Conservation (phyloP, 1,140 invertebrate genomes). For the Sycophaga agraensis region DNA sequence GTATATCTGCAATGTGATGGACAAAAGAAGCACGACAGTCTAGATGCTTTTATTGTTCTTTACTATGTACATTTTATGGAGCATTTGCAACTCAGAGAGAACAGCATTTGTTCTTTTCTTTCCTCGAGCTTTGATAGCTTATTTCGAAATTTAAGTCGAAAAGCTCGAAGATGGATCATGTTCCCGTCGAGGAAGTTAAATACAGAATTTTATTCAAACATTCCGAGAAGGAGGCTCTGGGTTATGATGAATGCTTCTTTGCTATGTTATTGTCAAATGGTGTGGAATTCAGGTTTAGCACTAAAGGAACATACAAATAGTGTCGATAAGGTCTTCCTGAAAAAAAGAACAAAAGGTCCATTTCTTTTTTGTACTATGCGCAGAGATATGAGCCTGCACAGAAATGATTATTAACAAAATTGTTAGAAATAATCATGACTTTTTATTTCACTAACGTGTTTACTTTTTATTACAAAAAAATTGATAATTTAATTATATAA, state of each 20-base stretch:
- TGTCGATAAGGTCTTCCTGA: constrained; percentile 54
- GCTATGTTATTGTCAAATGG: constrained; percentile 37
- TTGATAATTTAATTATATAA: no score
- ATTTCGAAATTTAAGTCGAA: constrained; percentile 23
- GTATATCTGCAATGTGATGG: constrained; percentile 3
- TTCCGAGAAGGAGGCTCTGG: constrained; percentile 45
- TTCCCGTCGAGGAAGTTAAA: constrained; percentile 28
- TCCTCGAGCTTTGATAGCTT: constrained; percentile 31
- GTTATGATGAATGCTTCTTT: constrained; percentile 41
- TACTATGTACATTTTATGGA: constrained; percentile 42
- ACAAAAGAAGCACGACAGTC: constrained; percentile 34
- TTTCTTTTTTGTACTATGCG: constrained; percentile 20
- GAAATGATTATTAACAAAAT: constrained; percentile 13
- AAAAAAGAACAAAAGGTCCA: constrained; percentile 12
- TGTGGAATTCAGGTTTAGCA: constrained; percentile 53
- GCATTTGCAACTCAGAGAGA: constrained; percentile 39
- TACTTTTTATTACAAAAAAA: no score
- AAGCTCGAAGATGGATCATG: constrained; percentile 1
- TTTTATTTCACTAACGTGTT: no score
- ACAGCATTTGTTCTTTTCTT: background rate
- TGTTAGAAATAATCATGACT: background rate
- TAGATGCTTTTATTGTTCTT: constrained; percentile 43
- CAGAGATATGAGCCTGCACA: constrained; percentile 6
- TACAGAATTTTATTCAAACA: constrained; percentile 45
- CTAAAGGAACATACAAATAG: constrained; percentile 42